Percentiles rank a stretch among this genome's conserved stretches.
Evolutionary conservation across 1,140 invertebrate species (phyloP).

Genomic region (Drosophila obscura): DNA sequence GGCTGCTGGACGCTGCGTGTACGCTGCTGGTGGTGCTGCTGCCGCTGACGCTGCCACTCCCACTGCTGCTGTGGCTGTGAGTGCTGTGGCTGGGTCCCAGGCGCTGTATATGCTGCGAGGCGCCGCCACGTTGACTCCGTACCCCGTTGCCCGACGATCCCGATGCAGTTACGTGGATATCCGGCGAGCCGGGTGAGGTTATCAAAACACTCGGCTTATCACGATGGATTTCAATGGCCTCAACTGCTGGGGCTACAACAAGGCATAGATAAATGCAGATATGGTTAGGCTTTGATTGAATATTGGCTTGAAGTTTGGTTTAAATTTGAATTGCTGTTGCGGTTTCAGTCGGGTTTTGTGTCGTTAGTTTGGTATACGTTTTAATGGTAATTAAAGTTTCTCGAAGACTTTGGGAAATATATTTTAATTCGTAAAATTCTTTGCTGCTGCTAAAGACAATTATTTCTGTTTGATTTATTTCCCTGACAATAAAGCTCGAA

Average conservation of each 20-base stretch:
- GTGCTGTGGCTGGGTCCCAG: conserved; percentile 56
- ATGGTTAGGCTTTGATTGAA: not conserved
- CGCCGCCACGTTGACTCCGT: conserved; percentile 66
- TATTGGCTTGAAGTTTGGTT: too few species aligned
- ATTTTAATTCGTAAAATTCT: too few species aligned
- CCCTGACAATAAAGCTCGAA: too few species aligned
- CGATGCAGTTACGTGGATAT: conserved; percentile 85
- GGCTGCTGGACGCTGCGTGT: conserved; percentile 42
- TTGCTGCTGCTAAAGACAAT: too few species aligned
- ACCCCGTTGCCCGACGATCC: conserved; percentile 61
- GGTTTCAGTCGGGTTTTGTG: too few species aligned
- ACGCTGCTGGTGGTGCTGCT: conserved; percentile 68
- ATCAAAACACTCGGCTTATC: conserved; percentile 93
- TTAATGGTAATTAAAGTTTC: conserved; percentile 2
- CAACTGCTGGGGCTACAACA: conserved; percentile 54
- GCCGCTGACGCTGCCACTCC: conserved; percentile 62
- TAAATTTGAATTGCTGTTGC: too few species aligned
- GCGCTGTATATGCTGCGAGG: conserved; percentile 52
- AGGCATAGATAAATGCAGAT: not conserved
- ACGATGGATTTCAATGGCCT: conserved; percentile 84
- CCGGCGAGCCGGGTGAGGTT: conserved; percentile 94
- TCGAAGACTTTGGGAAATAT: not conserved
- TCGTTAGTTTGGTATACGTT: conserved; percentile 6
- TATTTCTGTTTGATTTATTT: too few species aligned
- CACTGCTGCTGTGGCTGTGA: conserved; percentile 64